phyloP scores from a whole-genome alignment of 2,888 invertebrate species.

The Allolobophora icterica region DNA sequence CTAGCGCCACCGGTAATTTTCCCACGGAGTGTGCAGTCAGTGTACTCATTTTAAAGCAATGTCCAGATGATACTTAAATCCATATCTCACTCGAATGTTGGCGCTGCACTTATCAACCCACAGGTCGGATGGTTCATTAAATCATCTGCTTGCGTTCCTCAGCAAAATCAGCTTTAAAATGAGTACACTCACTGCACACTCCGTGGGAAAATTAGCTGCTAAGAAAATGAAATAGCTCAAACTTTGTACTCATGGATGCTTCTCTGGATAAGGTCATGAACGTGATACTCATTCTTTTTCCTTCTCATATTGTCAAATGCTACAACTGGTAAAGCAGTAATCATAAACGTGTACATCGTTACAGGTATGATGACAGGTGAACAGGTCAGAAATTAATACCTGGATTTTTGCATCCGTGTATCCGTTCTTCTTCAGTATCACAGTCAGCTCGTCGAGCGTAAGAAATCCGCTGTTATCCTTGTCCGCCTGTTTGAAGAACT shows the following conservation, averaged over 20 bases:
- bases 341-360: no score
- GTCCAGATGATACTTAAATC: no score
- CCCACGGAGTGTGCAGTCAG: no score
- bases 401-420: constrained; percentile 36
- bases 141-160: no score
- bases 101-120: no score
- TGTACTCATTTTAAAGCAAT: no score
- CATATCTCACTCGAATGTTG: no score
- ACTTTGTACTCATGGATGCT: background rate
- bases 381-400: constrained; percentile 17
- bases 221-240: background rate
- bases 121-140: no score
- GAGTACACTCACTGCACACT: background rate
- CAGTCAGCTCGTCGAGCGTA: constrained; percentile 38
- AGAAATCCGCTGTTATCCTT: constrained; percentile 43
- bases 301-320: background rate
- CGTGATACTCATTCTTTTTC: background rate
- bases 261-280: background rate
- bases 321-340: background rate
- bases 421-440: constrained; percentile 40
- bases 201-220: background rate
- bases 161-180: no score
- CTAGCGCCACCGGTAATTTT: no score
- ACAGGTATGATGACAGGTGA: background rate
- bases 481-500: constrained; percentile 42